Evolutionary conservation across 2,113 vertebrate species (phyloP).

Genomic region (Mesitornis unicolor): DNA sequence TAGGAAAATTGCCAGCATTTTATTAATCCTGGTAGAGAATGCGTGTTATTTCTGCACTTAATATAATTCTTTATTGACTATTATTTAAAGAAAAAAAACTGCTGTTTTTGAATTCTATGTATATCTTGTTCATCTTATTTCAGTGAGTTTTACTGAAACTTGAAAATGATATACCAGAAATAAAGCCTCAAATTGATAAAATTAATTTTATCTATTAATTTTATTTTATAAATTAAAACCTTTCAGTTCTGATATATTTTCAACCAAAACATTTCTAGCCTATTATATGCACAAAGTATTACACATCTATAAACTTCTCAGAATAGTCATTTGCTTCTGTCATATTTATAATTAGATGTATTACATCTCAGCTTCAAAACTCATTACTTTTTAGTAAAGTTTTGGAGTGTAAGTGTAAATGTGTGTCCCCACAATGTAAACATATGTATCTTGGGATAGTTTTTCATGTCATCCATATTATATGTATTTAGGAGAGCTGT

Average conservation of each 20-base stretch:
- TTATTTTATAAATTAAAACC: not conserved
- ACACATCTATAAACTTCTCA: not conserved
- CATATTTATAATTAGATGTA: not conserved
- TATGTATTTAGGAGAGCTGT: not conserved
- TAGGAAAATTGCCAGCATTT: not conserved
- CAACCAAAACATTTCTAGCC: not conserved
- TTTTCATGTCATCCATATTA: not conserved
- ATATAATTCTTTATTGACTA: not conserved
- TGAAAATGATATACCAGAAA: not conserved
- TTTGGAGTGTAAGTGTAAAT: not conserved
- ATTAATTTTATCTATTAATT: not conserved
- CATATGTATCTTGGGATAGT: not conserved
- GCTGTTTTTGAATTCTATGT: not conserved
- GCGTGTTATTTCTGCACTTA: not conserved
- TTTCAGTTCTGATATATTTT: not conserved
- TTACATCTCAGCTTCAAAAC: not conserved
- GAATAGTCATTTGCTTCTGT: not conserved
- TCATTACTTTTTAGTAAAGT: not conserved
- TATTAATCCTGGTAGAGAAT: not conserved
- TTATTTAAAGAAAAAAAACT: not conserved
- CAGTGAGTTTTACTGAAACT: not conserved
- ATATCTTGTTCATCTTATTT: not conserved
- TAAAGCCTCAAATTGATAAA: not conserved
- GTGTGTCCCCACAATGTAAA: not conserved
- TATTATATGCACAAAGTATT: not conserved